A percentile compares a stretch with the other conserved stretches of the same genome.
Evolutionary conservation across 1,140 invertebrate genomes (phyloP).

Genomic region (Aplysia californica): DNA sequence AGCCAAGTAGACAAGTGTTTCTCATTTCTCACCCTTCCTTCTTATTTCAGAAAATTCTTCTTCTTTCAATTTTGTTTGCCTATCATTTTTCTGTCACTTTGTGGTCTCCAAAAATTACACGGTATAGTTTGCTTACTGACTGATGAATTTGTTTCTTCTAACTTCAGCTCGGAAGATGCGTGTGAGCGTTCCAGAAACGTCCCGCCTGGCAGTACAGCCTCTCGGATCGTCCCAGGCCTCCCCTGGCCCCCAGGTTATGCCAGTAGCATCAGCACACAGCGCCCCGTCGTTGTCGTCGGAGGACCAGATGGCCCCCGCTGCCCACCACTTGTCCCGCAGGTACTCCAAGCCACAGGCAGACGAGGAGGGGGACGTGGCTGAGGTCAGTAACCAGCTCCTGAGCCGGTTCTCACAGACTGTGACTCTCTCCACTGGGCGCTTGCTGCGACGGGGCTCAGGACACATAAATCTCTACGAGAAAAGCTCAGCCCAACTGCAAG

Average conservation of each 20-base stretch:
- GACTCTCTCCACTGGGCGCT: background rate
- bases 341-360: background rate
- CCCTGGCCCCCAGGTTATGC: background rate
- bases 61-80: too few relatives aligned
- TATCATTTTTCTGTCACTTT: too few relatives aligned
- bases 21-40: too few relatives aligned
- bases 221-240: background rate
- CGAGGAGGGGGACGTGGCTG: background rate
- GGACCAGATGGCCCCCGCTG: too few relatives aligned
- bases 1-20: too few relatives aligned
- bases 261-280: background rate
- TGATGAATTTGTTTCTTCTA: constrained; percentile 1
- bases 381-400: background rate
- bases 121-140: too few relatives aligned
- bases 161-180: constrained; percentile 13
- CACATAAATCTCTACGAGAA: background rate
- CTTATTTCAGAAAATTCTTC: too few relatives aligned
- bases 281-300: background rate
- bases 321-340: background rate
- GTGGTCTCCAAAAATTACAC: too few relatives aligned
- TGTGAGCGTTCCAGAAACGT: background rate
- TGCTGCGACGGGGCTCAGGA: background rate
- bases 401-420: background rate
- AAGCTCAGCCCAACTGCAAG: background rate
- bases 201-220: constrained; percentile 3